Base-by-base conservation (phyloP, 2,888 invertebrate genomes). In the Danaus chrysippus region DNA sequence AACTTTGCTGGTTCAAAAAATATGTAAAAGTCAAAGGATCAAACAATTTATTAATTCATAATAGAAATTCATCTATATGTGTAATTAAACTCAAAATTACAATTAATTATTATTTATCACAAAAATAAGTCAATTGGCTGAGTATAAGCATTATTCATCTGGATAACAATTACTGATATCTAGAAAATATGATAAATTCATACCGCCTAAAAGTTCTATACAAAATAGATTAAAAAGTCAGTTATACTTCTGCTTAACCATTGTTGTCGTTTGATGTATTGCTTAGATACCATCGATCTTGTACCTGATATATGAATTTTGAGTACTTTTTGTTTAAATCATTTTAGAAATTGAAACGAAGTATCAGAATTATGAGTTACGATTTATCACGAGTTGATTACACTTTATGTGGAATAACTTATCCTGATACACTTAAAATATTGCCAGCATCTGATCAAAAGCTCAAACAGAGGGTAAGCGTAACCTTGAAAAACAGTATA, bases 361-460 rank as follows among this genome's bases (percentile, higher is more conserved):
- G 3, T 44, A 19, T 43, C 12, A 11, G 44, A 10, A 67, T 69
- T 73, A 96, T 96, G 96, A 94, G 96, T 83, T 90, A 97, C 71
- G 94, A 96, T 82, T 86, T 97, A 72, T 92, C 94, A 49, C 92
- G 97, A 68, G 93, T 97, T n/a, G 97, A 97, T 86, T 97, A 97
- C 75, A 92, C 94, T 19, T 93, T 95, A 75, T 93, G 96, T 64
- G 96, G 96, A 6, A 93, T 96, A 52, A 96, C 96, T 9, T 94
- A 94, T 63, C 93, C 94, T 15, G 94, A 95, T 76, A 95, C 96
- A 55, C 91, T 97, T 78, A 94, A 94, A 84, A 88, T 97, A 57
- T 85, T 98, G 62, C 96, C 97, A n/a, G 79, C 91, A 12, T 74
- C 89, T 52, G 93, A 93, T 61, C 91, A 92, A 34, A 94, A 93